Evolutionary conservation across 2,888 invertebrate genomes (phyloP).

Genomic region (Parthenolecanium corni): DNA sequence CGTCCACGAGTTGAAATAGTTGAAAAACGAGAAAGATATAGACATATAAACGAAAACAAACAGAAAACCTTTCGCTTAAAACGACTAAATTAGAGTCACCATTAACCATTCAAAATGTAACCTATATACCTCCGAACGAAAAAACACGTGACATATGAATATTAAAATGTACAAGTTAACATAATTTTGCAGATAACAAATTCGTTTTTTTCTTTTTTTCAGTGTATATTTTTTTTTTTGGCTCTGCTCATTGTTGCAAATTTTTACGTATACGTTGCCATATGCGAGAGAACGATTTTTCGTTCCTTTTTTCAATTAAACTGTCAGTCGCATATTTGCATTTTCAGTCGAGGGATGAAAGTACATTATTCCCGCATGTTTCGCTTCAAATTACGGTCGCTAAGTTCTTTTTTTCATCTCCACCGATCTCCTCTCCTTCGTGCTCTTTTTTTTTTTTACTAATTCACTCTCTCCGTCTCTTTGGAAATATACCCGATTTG

Average conservation of each 20-base stretch:
- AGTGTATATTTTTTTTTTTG: too few species aligned
- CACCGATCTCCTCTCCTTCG: too few species aligned
- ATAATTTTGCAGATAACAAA: constrained; percentile 1
- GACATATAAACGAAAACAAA: too few species aligned
- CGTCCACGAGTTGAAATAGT: too few species aligned
- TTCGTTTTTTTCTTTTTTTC: not conserved
- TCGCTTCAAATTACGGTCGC: constrained; percentile 25
- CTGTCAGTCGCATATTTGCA: constrained; percentile 28
- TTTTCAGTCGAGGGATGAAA: constrained; percentile 16
- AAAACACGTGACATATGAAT: not conserved
- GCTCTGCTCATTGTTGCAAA: constrained; percentile 13
- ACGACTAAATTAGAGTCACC: not conserved
- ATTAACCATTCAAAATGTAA: not conserved
- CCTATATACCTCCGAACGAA: not conserved
- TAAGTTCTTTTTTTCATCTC: not conserved
- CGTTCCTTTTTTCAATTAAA: constrained; percentile 27
- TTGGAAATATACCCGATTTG: constrained; percentile 16
- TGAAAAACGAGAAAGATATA: too few species aligned
- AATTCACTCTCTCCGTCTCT: not conserved
- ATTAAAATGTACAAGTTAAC: not conserved
- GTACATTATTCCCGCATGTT: constrained; percentile 28
- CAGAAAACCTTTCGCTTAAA: too few species aligned
- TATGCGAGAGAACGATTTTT: constrained; percentile 27
- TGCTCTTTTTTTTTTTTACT: too few species aligned
- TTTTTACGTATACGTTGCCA: constrained; percentile 12